Percentiles rank a stretch among this genome's conserved stretches.
Conservation (phyloP, 2,113 vertebrate species). For the Chlamydotis undulata region DNA sequence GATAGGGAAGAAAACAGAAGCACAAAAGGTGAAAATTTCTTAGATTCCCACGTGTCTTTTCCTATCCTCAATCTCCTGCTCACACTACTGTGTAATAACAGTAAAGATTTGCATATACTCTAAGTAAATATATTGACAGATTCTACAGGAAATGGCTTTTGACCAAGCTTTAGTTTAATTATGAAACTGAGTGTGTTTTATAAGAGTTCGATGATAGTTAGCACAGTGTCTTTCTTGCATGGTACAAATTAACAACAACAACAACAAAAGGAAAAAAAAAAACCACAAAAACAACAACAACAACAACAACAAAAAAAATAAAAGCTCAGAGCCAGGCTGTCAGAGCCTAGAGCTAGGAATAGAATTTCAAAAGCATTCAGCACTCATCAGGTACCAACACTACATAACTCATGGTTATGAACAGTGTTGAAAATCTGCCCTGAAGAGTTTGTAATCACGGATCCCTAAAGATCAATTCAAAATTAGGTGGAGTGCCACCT, state of each 20-base stretch:
- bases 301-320: background rate
- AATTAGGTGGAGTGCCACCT: background rate
- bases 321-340: background rate
- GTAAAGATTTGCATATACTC: background rate
- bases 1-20: background rate
- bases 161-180: background rate
- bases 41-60: background rate
- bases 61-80: background rate
- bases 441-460: background rate
- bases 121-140: background rate
- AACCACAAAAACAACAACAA: background rate
- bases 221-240: background rate
- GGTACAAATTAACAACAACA: background rate
- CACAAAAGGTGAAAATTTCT: background rate
- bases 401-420: background rate
- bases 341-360: background rate
- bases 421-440: background rate
- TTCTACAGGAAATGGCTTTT: background rate
- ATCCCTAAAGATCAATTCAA: background rate
- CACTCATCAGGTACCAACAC: background rate
- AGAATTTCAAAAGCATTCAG: background rate
- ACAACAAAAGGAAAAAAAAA: background rate
- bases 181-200: background rate
- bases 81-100: background rate
- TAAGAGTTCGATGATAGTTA: fast-evolving